Evolutionary conservation across 2,113 vertebrate genomes (phyloP), one percentile per base, ranked within the genome.

Genomic region (Probosciger aterrimus): DNA sequence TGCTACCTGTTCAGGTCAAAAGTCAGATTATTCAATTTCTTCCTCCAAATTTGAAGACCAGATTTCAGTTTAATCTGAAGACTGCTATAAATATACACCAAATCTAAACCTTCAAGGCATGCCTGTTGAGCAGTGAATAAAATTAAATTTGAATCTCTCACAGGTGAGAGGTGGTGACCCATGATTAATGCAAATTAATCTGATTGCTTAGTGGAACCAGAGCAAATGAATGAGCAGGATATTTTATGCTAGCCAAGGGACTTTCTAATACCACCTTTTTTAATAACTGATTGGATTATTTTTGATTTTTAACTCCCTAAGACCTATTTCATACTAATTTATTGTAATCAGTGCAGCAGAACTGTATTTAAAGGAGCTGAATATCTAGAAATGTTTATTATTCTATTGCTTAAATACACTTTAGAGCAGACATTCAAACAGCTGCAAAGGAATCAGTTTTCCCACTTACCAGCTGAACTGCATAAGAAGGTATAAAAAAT

Each of bases 111-210:
- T 78, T 80, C 53, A 89, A 89, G 47, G 20, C 67, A 92, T 93
- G 60, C n/a, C 60, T 86, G 25, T 85, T 93, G 71, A 94, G 63
- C 28, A 92, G 47, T 67, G 91, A 94, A 96, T 88, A 76, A 96
- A 95, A 97, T 95, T 93, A 92, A 95, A 92, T 92, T 85, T 94
- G n/a, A 93, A 88, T 79, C 35, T 90, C 73, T 95, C 93, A 81
- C 39, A 87, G 92, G 92, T 97, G 74, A 96, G 91, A 94, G 85
- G 80, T 96, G 83, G 35, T 88, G 82, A 92, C 94, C 89, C 79
- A 87, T 87, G 84, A 94, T 95, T 95, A 96, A 95, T 94, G 35
- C 57, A 96, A 91, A 95, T 93, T 96, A 96, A 73, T 85, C 49
- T 92, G 67, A 96, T 93, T 94, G 87, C 94, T 57, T 92, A 69